Conservation (phyloP, 2,888 invertebrate genomes). For the Conomelus anceps region DNA sequence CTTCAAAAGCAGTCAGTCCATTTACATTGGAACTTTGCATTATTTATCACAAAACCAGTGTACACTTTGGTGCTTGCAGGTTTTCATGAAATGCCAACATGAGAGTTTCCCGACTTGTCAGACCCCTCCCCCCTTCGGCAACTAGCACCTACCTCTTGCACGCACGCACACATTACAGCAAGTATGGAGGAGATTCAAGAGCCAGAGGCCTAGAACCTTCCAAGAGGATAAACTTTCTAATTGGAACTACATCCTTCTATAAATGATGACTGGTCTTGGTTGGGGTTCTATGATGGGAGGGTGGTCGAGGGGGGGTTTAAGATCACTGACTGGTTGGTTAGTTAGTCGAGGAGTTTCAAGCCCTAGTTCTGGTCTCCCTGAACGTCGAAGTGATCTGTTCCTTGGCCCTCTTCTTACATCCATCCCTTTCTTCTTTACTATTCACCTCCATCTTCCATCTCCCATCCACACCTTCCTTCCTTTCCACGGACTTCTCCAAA, state of each 20-base stretch:
- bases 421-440: not conserved
- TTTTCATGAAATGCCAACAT: too few relatives aligned
- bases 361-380: not conserved
- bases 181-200: not conserved
- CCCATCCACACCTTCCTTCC: too few relatives aligned
- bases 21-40: too few relatives aligned
- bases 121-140: not conserved
- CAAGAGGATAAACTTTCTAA: conserved; percentile 8
- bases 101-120: too few relatives aligned
- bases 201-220: not conserved
- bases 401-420: not conserved
- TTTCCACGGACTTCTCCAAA: not conserved
- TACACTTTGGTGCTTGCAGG: too few relatives aligned
- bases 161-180: too few relatives aligned
- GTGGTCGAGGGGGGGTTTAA: not conserved
- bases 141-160: too few relatives aligned
- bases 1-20: too few relatives aligned
- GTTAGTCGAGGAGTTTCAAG: not conserved
- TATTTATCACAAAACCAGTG: too few relatives aligned
- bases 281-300: not conserved
- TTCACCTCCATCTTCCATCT: not conserved
- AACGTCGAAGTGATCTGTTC: not conserved
- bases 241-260: conserved; percentile 11
- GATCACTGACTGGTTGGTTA: not conserved
- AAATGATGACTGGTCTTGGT: conserved; percentile 4